Base-by-base conservation (phyloP, 2,888 invertebrate genomes). In the Lepetodrilus schrolli region DNA sequence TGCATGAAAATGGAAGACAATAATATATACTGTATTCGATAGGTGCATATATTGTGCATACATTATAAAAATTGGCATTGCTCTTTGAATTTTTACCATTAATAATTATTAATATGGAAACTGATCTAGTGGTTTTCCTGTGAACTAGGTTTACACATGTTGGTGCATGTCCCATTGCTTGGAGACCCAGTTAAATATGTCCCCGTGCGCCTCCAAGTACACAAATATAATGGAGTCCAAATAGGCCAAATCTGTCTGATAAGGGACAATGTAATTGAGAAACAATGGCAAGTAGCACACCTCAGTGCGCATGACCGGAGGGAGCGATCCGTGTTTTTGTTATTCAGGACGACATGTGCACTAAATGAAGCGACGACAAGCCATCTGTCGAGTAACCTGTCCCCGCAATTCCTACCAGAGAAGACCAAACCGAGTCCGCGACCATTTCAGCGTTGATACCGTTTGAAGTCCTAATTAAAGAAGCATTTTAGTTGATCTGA, bases 391-490 rank as follows among this genome's bases (percentile, higher is more conserved):
- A 47, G 13, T 43, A 68, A 26, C n/a, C 17, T 68, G 38, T 47
- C 43, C n/a, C 26, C 68, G 47, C 1, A 10, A 17, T 13, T 13
- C 43, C 30, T 21, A 21, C n/a, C 8, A 26, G 4, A 47, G 43
- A 47, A 21, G 38, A 20, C 21, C 13, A 8, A 47, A 37, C 43
- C 21, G 26, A 4, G 23, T 20, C 43, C 43, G 2, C 26, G 47
- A 38, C 47, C 47, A 23, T 23, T n/a, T 23, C 68, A 30, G 68
- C 26, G 21, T 43, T 34, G 10, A 47, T 37, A n/a, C n/a, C 43
- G 68, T 68, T 68, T 68, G 68, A 68, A 43, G 68, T 68, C 68
- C 68, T 68, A 43, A 68, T 68, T 68, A 68, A 68, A 47, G 47
- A 68, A 47, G 30, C 43, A 68, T 68, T 47, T 68, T 68, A 68